phyloP scores from a whole-genome alignment of 2,888 invertebrate genomes.

The Poecilus cupreus region DNA sequence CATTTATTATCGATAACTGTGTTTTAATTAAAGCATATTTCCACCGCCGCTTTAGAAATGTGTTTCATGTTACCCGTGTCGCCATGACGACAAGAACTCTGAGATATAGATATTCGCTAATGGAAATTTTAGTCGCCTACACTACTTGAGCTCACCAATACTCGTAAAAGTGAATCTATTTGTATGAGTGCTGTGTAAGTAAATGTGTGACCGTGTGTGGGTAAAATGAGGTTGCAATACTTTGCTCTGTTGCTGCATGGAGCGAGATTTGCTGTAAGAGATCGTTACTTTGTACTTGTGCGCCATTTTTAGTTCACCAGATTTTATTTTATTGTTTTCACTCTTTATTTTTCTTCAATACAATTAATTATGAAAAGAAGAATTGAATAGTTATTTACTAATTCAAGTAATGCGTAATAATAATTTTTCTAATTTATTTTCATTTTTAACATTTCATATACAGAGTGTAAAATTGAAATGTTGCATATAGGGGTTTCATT shows the following conservation, averaged over 20 bases:
- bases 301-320: too few species aligned
- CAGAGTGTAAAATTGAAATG: too few species aligned
- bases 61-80: neutral
- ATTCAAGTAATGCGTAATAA: too few species aligned
- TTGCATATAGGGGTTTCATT: too few species aligned
- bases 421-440: too few species aligned
- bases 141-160: neutral
- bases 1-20: neutral
- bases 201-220: neutral
- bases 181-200: neutral
- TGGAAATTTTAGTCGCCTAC: slow-evolving; percentile 24
- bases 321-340: too few species aligned
- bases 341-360: too few species aligned
- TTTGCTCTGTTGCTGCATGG: neutral
- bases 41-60: neutral
- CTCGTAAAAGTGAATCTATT: neutral
- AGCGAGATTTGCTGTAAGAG: neutral
- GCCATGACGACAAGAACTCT: neutral
- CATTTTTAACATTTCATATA: too few species aligned
- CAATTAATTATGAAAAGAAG: too few species aligned
- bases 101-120: slow-evolving; percentile 17
- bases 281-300: neutral
- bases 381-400: too few species aligned
- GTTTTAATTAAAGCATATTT: neutral
- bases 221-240: slow-evolving; percentile 7